Evolutionary conservation across 35 echinoderm and acorn worm species (phyloP), one percentile per base, ranked within the genome.

Genomic region (Lytechinus variegatus): DNA sequence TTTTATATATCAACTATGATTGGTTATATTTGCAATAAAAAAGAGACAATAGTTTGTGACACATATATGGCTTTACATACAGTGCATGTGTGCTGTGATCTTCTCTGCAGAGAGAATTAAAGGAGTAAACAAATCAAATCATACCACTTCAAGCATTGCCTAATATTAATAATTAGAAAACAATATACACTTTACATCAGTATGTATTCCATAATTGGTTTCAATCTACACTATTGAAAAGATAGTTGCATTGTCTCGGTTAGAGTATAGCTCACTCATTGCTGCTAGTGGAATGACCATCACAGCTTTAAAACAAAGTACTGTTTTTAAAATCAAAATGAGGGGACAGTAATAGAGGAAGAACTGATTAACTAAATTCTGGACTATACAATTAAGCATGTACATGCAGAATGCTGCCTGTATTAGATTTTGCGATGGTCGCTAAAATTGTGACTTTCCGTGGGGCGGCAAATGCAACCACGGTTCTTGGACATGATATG

Each of bases 111-210:
- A 79, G 66, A 71, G 61, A 79, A 24, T 79, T 58, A n/a, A 79
- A 79, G 66, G n/a, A 79, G n/a, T 24, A 79, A 79, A 79, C 4
- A 79, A n/a, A 79, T 24, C 66, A 79, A 79, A 79, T 79, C 19
- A 79, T 79, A 79, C 16, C 66, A 79, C 66, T 24, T 79, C 66
- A 79, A 79, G 66, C 66, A n/a, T 79, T 79, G 66, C 66, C 24
- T 79, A 44, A 79, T 79, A 79, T 79, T 79, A 16, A 79, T n/a
- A 24, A 79, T 79, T 79, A 79, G 66, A 79, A 79, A 79, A 79
- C 66, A 24, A 16, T 24, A n/a, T n/a, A n/a, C 21, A 79, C 7
- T n/a, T 24, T 79, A 79, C 66, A 79, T 79, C 66, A 79, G n/a
- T 79, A 79, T 79, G 4, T 8, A 79, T 79, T 79, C 6, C 57